Evolutionary conservation across 2,888 invertebrate species (phyloP), one percentile per base, ranked within the genome.

Genomic region (Leucophenga montana): DNA sequence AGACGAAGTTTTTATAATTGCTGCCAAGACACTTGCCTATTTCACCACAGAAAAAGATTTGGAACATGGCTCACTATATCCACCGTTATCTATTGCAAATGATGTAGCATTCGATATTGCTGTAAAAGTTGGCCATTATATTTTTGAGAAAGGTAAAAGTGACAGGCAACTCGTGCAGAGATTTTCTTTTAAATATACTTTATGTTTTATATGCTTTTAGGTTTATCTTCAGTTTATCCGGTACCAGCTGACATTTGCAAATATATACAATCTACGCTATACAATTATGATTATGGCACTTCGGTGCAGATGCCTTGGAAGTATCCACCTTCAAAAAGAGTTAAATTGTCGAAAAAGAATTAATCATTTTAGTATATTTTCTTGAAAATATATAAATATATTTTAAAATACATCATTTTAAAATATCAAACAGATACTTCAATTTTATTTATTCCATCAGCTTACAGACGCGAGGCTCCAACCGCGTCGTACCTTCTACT

Each of bases 1-100:
- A 1, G 70, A 77, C 1, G 79, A 84, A 0, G 22, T 76, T 0
- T 81, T 61, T 9, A 61, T 81, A 0, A 54, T 72, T 0, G 62
- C 73, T 2, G 83, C 80, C 5, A 78, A 68, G n/a, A 69, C 72
- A 0, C 44, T 84, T 2, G 72, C 84, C 0, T 44, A 73, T 0
- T 70, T 33, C 5, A 22, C 71, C 0, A 1, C 59, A 0, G 64
- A 75, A 0, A 54, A 71, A 9, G 46, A 39, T 0, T 9, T 76
- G 1, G 5, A 56, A 0, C 56, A 6, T 0, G 72, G 73, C 0
- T 50, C 31, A 0, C 67, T 80, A 9, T 80, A 72, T 72, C 84
- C 80, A 0, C 31, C 13, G 1, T 59, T 77, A 0, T n/a, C 11
- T 3, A 56, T 68, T 0, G 82, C 78, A 11, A 64, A 70, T 3